Base-by-base conservation (phyloP, 2,113 vertebrate genomes). In the Xiphophorus hellerii region DNA sequence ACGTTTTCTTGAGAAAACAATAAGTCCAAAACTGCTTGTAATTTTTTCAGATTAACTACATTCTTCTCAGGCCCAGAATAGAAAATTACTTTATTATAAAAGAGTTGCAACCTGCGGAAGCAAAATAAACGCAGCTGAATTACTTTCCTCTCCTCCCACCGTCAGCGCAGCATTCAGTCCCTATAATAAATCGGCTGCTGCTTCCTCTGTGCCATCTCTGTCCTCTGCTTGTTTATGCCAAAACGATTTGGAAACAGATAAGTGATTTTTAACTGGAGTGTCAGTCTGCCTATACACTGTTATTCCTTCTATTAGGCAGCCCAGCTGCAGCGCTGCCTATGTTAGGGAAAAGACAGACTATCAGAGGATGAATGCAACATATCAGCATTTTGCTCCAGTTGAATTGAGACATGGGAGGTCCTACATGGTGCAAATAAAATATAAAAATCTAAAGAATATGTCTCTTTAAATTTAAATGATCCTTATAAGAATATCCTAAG, bases 141-240 rank as follows among this genome's bases (percentile, higher is more conserved):
- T 61, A 80, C 87, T 62, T 62, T 17, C 75, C 70, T 78, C 62
- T 78, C 35, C 44, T 76, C 35, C 35, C 44, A 2, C 28, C 33
- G 78, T 86, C 73, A 82, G 42, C 72, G 51, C 44, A 64, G 76
- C 70, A 84, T 86, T 87, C 66, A 87, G 35, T 75, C 75, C 35
- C 51, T 71, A 88, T 78, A 82, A 87, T 73, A 70, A 66, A 79
- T 29, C 74, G 29, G 69, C 76, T 74, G 76, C 44, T 35, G 31
- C 48, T 33, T 42, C 62, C 39, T 71, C 62, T 42, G 35, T 42
- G 27, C n/a, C 35, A 20, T 28, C 54, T 12, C 48, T 5, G 11
- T 69, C 42, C 35, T 35, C 37, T 69, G 58, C 15, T 9, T 37
- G 17, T 17, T n/a, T 10, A 9, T 51, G 35, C 82, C 82, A 73